A percentile compares a stretch with the other conserved stretches of the same genome.
These are phyloP conservation scores for Acrobasis suavella DNA, from an alignment of 2,888 invertebrate genomes.

Conservation along the genomic window DNA sequence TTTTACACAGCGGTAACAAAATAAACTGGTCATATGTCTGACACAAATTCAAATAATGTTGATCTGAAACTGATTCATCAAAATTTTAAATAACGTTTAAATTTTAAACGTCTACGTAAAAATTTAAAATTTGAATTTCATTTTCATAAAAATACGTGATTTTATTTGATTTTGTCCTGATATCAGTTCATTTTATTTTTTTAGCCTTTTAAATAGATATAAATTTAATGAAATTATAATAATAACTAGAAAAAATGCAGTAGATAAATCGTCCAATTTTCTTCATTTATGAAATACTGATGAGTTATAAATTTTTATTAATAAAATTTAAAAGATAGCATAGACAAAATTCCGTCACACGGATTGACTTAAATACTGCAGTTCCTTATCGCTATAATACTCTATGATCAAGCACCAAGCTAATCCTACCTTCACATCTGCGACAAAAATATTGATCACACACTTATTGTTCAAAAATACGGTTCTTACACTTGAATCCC, in stretches of 20 bases:
- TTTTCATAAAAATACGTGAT: too few species aligned
- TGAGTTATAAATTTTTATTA: not conserved
- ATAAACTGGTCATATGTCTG: not conserved
- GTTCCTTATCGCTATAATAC: slow-evolving; percentile 31
- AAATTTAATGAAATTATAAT: not conserved
- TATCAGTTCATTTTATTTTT: not conserved
- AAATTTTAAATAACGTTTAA: too few species aligned
- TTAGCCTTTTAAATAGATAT: not conserved
- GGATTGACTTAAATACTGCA: slow-evolving; percentile 25
- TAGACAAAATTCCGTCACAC: slow-evolving; percentile 14
- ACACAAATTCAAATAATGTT: too few species aligned
- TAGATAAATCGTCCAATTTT: not conserved
- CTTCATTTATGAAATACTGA: not conserved
- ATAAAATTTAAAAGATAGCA: not conserved
- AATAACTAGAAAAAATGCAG: not conserved
- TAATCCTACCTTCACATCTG: slow-evolving; percentile 40
- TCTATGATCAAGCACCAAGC: slow-evolving; percentile 56
- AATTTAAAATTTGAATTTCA: too few species aligned
- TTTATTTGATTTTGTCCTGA: not conserved
- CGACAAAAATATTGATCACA: slow-evolving; percentile 11
- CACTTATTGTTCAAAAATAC: slow-evolving; percentile 16
- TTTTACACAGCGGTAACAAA: not conserved
- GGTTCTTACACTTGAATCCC: too few species aligned
- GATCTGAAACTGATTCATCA: too few species aligned
- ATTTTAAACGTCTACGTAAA: too few species aligned